phyloP scores from a whole-genome alignment of 2,888 invertebrate species.

The Eubasilissa splendida region DNA sequence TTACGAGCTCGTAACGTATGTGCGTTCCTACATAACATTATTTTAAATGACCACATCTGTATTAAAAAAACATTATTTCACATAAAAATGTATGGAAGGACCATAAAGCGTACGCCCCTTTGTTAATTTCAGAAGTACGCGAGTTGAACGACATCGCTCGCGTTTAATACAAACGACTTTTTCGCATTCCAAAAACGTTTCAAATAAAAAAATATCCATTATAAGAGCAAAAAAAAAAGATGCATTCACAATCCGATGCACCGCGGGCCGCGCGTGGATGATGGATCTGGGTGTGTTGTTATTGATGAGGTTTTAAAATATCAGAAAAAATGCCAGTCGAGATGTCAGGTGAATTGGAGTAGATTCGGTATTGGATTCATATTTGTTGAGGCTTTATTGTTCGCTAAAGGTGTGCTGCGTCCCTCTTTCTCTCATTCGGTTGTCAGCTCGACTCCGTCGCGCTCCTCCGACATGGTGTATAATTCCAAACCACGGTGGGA shows the following conservation, averaged over 20 bases:
- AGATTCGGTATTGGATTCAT: constrained; percentile 56
- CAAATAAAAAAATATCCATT: constrained; percentile 10
- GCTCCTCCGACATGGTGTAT: too few relatives aligned
- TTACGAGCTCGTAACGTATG: too few relatives aligned
- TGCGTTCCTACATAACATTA: too few relatives aligned
- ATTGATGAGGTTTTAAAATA: constrained; percentile 58
- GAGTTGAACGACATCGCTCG: too few relatives aligned
- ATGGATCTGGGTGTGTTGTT: constrained; percentile 52
- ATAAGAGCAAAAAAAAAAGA: constrained; percentile 25
- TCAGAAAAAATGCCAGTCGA: constrained; percentile 51
- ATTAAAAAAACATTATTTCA: too few relatives aligned
- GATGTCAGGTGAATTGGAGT: constrained; percentile 58
- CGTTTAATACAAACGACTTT: not conserved
- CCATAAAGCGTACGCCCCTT: too few relatives aligned
- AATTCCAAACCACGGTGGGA: too few relatives aligned
- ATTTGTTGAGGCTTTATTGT: constrained; percentile 44
- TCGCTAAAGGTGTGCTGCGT: not conserved
- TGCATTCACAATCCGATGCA: constrained; percentile 20
- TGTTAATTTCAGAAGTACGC: too few relatives aligned
- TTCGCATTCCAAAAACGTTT: not conserved
- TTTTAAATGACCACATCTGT: too few relatives aligned
- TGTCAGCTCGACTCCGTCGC: constrained; percentile 27
- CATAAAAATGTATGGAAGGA: too few relatives aligned
- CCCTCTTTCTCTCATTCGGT: not conserved
- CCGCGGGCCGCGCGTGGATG: constrained; percentile 34